Conservation (phyloP, 2,888 invertebrate species). For the Dioctria linearis region DNA sequence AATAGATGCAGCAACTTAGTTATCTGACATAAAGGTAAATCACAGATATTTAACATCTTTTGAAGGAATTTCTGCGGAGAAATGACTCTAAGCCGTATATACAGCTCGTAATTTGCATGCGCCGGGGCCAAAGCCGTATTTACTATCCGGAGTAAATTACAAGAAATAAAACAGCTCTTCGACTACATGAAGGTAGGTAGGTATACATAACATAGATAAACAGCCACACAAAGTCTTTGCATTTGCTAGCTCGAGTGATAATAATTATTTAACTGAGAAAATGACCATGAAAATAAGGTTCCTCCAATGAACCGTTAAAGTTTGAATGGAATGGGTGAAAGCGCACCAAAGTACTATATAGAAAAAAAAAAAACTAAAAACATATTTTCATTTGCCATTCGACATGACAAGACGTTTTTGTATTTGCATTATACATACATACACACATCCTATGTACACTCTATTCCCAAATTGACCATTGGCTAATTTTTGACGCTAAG, state of each 20-base stretch:
- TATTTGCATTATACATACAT: background rate
- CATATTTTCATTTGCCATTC: slow-evolving; percentile 39
- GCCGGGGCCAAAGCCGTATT: background rate
- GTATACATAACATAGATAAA: background rate
- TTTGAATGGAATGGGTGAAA: slow-evolving; percentile 42
- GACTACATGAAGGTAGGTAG: background rate
- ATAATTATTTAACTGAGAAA: slow-evolving; percentile 44
- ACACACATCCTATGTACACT: too few species aligned
- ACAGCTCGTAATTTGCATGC: background rate
- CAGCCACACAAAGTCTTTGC: slow-evolving; percentile 20
- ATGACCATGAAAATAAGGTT: slow-evolving; percentile 50
- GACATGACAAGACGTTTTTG: slow-evolving; percentile 36
- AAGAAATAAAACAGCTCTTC: slow-evolving; percentile 12
- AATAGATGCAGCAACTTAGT: background rate
- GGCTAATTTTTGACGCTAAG: slow-evolving; percentile 8
- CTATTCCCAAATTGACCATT: background rate
- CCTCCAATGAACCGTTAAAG: slow-evolving; percentile 46
- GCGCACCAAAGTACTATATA: slow-evolving; percentile 9
- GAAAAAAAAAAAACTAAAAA: background rate
- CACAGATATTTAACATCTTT: slow-evolving; percentile 20
- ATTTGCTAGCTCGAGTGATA: slow-evolving; percentile 31
- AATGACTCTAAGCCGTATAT: background rate
- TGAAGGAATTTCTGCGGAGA: background rate
- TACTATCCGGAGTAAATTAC: slow-evolving; percentile 6
- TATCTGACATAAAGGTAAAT: slow-evolving; percentile 3